Conservation (phyloP, 1,140 invertebrate species). For the Eueides isabella region DNA sequence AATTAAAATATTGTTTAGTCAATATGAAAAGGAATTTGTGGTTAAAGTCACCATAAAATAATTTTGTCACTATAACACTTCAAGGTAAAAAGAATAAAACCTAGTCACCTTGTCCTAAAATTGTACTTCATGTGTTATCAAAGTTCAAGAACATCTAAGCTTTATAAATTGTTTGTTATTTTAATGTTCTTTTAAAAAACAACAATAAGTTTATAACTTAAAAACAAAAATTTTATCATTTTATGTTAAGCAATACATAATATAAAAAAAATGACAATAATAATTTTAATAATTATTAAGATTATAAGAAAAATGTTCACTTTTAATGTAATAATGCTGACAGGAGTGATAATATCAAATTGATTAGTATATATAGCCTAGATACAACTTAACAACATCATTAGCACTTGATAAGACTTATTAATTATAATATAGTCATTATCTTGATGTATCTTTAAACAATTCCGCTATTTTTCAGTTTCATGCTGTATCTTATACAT, state of each 20-base stretch:
- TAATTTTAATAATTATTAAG: background rate
- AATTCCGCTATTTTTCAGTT: background rate
- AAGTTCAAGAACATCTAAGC: background rate
- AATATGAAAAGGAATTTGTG: too few relatives aligned
- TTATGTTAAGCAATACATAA: too few relatives aligned
- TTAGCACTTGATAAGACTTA: background rate
- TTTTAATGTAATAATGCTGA: background rate
- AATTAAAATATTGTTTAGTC: too few relatives aligned
- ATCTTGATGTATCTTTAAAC: background rate
- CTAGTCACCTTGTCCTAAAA: conserved; percentile 20
- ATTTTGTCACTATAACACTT: background rate
- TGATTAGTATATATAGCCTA: background rate
- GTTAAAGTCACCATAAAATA: too few relatives aligned
- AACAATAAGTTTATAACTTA: background rate
- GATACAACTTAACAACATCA: background rate
- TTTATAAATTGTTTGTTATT: background rate
- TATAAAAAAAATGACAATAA: too few relatives aligned
- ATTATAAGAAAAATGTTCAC: background rate
- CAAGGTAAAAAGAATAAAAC: background rate
- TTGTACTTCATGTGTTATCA: conserved; percentile 5
- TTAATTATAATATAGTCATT: background rate
- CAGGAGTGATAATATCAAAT: background rate
- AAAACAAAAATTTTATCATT: background rate
- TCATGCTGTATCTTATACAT: too few relatives aligned
- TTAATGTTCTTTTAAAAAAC: background rate